Evolutionary conservation across 2,797 vertebrate genomes (phyloP), one percentile per base, ranked within the genome.

Genomic region (Mormyrus hasselquistii): DNA sequence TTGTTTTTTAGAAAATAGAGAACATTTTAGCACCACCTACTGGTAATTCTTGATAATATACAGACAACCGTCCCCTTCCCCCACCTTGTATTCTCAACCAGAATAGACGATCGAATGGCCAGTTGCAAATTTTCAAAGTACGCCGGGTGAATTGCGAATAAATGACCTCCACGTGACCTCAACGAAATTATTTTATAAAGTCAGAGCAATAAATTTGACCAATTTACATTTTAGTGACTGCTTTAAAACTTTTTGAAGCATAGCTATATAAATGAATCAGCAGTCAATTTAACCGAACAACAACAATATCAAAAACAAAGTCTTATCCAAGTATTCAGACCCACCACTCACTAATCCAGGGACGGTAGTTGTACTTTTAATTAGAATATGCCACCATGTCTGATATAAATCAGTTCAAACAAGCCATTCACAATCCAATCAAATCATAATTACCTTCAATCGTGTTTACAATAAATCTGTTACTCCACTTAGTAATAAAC

Each of bases 21-120:
- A 93, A 95, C 95, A 95, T 96, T 96, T 97, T 96, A 97, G 97
- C 97, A 95, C 97, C 97, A 97, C 97, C 98, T 98, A 95, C 97
- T 97, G 97, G 96, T 94, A 91, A 38, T 10, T 89, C 62, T 47
- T n/a, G 44, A 87, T 76, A 41, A 41, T 94, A 90, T 93, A 91
- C 93, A 93, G 91, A 89, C 84, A 93, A 22, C 16, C 12, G 90
- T 88, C 52, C 91, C 88, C 92, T 88, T 65, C 89, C 92, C 93
- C 86, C 49, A 87, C 12, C 10, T 73, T 73, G 7, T 9, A 82
- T 82, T 82, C 41, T 47, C 2, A 8, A n/a, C 41, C 34, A 19
- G 69, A 73, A 73, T 14, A 44, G 41, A 41, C 41, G 14, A 85
- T 22, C 53, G 19, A 12, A 59, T 14, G 14, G 49, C 50, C 14